Conservation (phyloP, 1,140 invertebrate genomes). For the Carposina sasakii region DNA sequence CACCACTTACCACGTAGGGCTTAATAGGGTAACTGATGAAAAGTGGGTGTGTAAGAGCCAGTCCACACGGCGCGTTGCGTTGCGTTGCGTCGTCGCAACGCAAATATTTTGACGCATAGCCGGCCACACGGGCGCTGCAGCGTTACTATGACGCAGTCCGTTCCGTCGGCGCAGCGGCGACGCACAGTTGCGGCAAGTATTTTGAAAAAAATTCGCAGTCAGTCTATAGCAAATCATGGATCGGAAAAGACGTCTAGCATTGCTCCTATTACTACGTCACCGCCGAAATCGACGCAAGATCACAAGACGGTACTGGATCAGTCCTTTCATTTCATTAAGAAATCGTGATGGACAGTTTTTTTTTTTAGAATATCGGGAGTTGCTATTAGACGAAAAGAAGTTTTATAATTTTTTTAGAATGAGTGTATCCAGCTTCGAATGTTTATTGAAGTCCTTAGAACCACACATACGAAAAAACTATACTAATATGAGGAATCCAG, state of each 20-base stretch:
- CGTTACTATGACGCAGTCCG: conserved; percentile 7
- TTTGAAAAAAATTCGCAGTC: conserved; percentile 7
- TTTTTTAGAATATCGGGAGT: conserved; percentile 20
- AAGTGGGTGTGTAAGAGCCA: too few relatives aligned
- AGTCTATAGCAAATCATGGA: conserved; percentile 24
- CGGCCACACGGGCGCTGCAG: conserved; percentile 14
- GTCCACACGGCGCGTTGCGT: conserved; percentile 15
- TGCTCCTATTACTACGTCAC: conserved; percentile 29
- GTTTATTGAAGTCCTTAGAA: conserved; percentile 16
- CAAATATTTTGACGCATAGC: conserved; percentile 16
- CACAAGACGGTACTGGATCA: conserved; percentile 20
- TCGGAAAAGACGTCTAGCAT: conserved; percentile 26
- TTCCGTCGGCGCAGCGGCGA: conserved; percentile 11
- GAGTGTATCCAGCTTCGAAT: conserved; percentile 10
- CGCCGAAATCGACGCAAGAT: conserved; percentile 25
- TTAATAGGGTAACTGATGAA: too few relatives aligned
- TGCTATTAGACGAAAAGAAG: conserved; percentile 23
- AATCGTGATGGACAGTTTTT: conserved; percentile 17
- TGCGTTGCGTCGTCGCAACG: conserved; percentile 14
- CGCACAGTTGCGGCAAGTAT: conserved; percentile 3
- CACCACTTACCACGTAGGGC: too few relatives aligned
- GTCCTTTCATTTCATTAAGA: conserved; percentile 21
- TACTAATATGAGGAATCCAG: conserved; percentile 30
- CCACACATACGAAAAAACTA: conserved; percentile 28
- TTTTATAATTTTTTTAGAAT: conserved; percentile 27